Percentiles rank a stretch among this genome's conserved stretches.
These are phyloP conservation scores for Cyanoramphus novaezelandiae DNA, from an alignment of 2,113 vertebrate species.

Conservation along the genomic window DNA sequence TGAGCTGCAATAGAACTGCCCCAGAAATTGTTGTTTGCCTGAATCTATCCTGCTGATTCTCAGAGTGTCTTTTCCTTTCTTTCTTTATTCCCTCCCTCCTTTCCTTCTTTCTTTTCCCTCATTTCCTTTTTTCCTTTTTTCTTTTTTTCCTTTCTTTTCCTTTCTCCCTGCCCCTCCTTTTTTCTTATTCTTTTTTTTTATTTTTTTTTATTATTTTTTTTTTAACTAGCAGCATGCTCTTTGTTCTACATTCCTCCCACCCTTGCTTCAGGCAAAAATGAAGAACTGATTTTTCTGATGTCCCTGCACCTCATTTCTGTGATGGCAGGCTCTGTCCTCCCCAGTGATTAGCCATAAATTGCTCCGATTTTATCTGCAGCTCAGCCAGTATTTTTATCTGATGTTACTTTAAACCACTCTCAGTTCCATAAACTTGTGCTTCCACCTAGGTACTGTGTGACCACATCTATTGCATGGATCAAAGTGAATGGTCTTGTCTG, in stretches of 20 bases:
- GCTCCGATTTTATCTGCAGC: constrained; percentile 26
- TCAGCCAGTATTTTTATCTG: neutral
- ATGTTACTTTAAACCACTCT: neutral
- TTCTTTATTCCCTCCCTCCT: neutral
- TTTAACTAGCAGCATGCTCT: neutral
- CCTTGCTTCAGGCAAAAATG: neutral
- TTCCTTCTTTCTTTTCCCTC: neutral
- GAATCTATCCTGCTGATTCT: neutral
- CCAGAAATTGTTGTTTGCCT: neutral
- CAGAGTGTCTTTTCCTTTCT: neutral
- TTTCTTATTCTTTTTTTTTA: too few species aligned
- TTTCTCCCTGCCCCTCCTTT: neutral
- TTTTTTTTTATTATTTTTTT: neutral
- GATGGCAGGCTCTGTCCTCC: neutral
- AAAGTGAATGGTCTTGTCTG: neutral
- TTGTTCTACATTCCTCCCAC: neutral
- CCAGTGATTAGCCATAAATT: neutral
- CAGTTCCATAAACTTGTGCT: neutral
- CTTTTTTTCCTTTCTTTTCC: neutral
- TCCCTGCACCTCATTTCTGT: neutral
- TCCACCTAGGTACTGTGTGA: neutral
- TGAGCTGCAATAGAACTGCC: neutral
- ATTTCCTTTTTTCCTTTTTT: neutral
- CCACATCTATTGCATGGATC: neutral
- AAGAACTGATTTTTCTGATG: neutral